Base-by-base conservation (phyloP, 2,888 invertebrate species). In the Himalopsyche kuldschensis region DNA sequence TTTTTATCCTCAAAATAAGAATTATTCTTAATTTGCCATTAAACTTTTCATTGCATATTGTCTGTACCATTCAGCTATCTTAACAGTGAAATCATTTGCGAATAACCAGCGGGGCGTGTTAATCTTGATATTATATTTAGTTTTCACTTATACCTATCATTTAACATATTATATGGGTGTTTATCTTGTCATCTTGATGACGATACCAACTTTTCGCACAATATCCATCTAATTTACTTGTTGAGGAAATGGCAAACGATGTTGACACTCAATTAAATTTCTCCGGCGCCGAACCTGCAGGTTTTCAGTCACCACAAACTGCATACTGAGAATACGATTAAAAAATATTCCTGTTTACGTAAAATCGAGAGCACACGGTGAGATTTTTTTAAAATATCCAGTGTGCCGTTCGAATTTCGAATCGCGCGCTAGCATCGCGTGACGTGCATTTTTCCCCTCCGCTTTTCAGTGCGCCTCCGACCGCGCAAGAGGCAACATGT, bases 401-500 rank as follows among this genome's bases (percentile, higher is more conserved):
- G 11, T 69, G 69, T 69, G 69, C 69, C 69, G 69, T 69, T 69
- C 69, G 69, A 69, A 69, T 69, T 41, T 41, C 69, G 69, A 41
- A 41, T 41, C 69, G 69, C 69, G 77, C 82, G 82, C 77, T 82
- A 32, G 75, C 35, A 79, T 78, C 79, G 82, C 76, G 76, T 76
- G 76, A 76, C 76, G 76, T 76, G 69, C 20, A 55, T 69, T 69
- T 30, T 30, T 30, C 48, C 63, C 78, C 75, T 41, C 82, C 69
- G n/a, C n/a, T 32, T n/a, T 47, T 35, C 79, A 82, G 82, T 82
- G 79, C 79, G 76, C 82, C 82, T 82, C 78, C 79, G 75, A 75
- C 82, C 30, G 82, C 75, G 82, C 78, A 27, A 63, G 82, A 75
- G 82, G 79, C 20, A 24, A n/a, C 46, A 20, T 47, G 82, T 75